phyloP scores from a whole-genome alignment of 2,797 vertebrate genomes.

The Coregonus ussuriensis region DNA sequence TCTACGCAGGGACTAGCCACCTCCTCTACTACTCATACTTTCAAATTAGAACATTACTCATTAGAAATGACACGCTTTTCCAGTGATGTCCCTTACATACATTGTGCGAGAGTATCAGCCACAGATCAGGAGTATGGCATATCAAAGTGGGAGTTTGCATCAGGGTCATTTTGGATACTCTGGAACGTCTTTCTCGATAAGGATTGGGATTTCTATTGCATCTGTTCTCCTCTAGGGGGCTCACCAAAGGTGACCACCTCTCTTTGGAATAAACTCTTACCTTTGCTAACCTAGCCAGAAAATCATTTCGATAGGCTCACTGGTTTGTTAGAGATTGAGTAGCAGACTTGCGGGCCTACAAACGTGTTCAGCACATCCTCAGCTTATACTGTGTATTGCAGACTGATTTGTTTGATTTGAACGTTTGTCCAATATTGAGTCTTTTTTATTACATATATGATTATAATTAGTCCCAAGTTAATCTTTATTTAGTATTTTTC shows the following conservation, averaged over 20 bases:
- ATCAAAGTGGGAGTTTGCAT: conserved; percentile 1
- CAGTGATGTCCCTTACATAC: conserved; percentile 10
- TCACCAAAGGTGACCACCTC: too few relatives aligned
- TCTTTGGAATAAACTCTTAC: not conserved
- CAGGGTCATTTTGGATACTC: not conserved
- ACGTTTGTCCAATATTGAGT: too few relatives aligned
- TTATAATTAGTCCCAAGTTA: too few relatives aligned
- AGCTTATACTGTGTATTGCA: too few relatives aligned
- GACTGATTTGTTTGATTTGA: too few relatives aligned
- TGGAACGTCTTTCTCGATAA: not conserved
- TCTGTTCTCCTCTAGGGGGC: conserved; percentile 1
- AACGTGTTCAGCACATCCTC: too few relatives aligned
- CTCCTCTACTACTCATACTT: conserved; percentile 60
- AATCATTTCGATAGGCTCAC: not conserved
- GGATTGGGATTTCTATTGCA: conserved; percentile 1
- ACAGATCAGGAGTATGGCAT: not conserved
- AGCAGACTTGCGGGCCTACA: too few relatives aligned
- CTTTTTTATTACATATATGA: too few relatives aligned
- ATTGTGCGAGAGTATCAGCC: conserved; percentile 13
- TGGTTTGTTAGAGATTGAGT: not conserved
- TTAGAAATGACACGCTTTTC: conserved; percentile 43
- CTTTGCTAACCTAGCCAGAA: not conserved
- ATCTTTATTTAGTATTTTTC: too few relatives aligned
- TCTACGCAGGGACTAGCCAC: conserved; percentile 34
- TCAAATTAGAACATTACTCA: conserved; percentile 72